Evolutionary conservation across 2,888 invertebrate species (phyloP).

Genomic region (Nomada ferruginata): DNA sequence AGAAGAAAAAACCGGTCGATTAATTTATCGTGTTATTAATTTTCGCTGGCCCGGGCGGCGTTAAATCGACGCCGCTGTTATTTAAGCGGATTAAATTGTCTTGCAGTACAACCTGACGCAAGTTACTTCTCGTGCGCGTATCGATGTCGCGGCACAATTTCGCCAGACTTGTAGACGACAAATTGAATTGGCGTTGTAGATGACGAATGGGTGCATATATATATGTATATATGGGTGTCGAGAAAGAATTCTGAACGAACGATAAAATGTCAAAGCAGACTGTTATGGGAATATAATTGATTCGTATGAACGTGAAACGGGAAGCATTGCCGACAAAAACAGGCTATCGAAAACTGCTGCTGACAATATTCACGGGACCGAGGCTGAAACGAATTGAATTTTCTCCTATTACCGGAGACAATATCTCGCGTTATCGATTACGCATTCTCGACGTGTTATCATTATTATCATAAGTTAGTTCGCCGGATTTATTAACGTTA

Average conservation of each 20-base stretch:
- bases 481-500: conserved; percentile 43
- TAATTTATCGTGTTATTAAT: conserved; percentile 41
- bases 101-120: not conserved
- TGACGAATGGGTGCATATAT: not conserved
- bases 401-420: conserved; percentile 46
- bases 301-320: conserved; percentile 5
- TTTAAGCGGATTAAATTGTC: conserved; percentile 40
- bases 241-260: not conserved
- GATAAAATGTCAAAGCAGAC: not conserved
- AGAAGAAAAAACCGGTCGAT: not conserved
- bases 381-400: conserved; percentile 46
- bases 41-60: not conserved
- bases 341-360: conserved; percentile 38
- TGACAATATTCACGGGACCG: conserved; percentile 32
- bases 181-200: too few species aligned
- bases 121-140: not conserved
- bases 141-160: not conserved
- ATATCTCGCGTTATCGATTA: conserved; percentile 48
- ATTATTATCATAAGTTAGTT: conserved; percentile 52
- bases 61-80: conserved; percentile 27
- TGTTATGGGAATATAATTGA: conserved; percentile 23
- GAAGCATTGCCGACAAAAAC: conserved; percentile 26
- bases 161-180: not conserved
- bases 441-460: conserved; percentile 41
- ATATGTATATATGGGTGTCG: too few species aligned